A percentile compares a stretch with the other conserved stretches of the same genome.
These are phyloP conservation scores for Pomacea maculata DNA, from an alignment of 1,140 invertebrate genomes.

Conservation along the genomic window DNA sequence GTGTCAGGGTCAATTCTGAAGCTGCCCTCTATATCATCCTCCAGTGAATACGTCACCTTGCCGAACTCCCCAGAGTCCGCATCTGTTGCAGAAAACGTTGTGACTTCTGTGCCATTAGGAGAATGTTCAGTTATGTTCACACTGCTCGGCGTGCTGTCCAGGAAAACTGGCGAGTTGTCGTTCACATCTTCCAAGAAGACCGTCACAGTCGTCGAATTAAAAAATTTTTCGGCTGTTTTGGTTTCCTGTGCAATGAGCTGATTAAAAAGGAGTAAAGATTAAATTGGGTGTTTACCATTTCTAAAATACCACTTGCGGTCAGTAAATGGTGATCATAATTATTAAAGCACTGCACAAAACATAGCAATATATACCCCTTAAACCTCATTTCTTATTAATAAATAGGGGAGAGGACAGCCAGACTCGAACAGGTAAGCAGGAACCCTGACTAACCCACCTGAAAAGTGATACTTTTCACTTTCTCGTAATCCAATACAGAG, in stretches of 20 bases:
- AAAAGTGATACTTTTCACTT: conserved; percentile 73
- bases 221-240: not conserved
- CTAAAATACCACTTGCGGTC: not conserved
- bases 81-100: conserved; percentile 27
- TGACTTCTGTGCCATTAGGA: conserved; percentile 5
- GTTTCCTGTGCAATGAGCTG: conserved; percentile 25
- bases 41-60: conserved; percentile 28
- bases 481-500: conserved; percentile 85
- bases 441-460: not conserved
- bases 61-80: conserved; percentile 26
- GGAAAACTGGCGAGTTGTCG: conserved; percentile 37
- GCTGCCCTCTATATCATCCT: conserved; percentile 4
- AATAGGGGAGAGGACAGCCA: not conserved
- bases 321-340: not conserved
- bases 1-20: conserved; percentile 13
- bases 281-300: too few species aligned
- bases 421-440: not conserved
- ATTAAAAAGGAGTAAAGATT: not conserved
- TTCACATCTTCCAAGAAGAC: conserved; percentile 30
- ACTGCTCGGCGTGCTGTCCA: not conserved
- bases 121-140: conserved; percentile 23
- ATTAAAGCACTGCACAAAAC: not conserved
- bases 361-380: too few species aligned
- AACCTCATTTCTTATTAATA: not conserved
- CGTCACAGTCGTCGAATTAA: conserved; percentile 12